Percentiles rank a stretch among this genome's conserved stretches.
phyloP scores from a whole-genome alignment of 2,888 invertebrate genomes.

The Troides helena region DNA sequence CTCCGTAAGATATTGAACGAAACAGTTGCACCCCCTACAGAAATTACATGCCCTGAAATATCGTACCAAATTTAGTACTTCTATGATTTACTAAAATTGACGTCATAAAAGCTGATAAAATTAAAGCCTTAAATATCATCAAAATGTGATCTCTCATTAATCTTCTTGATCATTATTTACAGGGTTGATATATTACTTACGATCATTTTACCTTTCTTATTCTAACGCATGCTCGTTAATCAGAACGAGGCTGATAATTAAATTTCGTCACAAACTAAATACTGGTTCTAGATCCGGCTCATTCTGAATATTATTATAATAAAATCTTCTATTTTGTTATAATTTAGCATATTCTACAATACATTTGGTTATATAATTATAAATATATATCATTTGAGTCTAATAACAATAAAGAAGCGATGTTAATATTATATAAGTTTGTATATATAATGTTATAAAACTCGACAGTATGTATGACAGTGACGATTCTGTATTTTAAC shows the following conservation, averaged over 20 bases:
- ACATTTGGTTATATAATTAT: constrained; percentile 28
- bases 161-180: neutral
- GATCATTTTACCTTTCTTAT: neutral
- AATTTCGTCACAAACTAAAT: constrained; percentile 17
- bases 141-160: neutral
- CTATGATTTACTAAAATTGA: no score
- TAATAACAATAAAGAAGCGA: neutral
- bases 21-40: neutral
- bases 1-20: no score
- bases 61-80: no score
- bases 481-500: no score
- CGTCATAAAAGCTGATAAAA: neutral
- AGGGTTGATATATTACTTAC: neutral
- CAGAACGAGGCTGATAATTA: constrained; percentile 5
- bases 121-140: neutral
- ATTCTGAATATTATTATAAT: constrained; percentile 28
- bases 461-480: no score
- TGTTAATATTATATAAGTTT: neutral
- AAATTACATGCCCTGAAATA: no score
- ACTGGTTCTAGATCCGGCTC: constrained; percentile 31
- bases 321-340: constrained; percentile 24
- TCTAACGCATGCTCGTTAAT: constrained; percentile 11
- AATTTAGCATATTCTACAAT: constrained; percentile 22
- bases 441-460: neutral
- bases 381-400: neutral